These are phyloP conservation scores for Lobophora halterata DNA, from an alignment of 2,888 invertebrate genomes.

Conservation along the genomic window DNA sequence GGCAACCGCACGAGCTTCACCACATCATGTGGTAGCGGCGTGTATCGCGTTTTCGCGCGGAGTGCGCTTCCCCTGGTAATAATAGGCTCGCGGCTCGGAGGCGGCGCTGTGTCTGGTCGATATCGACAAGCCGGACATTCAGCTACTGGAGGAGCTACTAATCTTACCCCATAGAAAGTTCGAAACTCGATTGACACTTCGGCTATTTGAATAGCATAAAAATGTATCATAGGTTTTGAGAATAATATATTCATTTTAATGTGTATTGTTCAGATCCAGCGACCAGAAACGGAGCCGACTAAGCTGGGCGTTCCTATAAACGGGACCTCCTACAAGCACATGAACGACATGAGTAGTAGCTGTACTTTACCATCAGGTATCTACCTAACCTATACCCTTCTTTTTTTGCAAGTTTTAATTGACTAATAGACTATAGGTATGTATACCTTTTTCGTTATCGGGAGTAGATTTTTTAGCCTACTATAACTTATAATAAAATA, in stretches of 20 bases:
- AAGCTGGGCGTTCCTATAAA: conserved; percentile 70
- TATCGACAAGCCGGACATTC: conserved; percentile 95
- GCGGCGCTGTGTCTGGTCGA: conserved; percentile 97
- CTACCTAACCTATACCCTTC: no score
- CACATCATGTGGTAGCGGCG: no score
- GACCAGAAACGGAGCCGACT: conserved; percentile 75
- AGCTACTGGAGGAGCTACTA: conserved; percentile 97
- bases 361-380: conserved; percentile 86
- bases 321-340: conserved; percentile 68
- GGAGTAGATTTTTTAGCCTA: no score
- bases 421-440: no score
- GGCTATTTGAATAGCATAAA: no score
- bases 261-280: conserved; percentile 56
- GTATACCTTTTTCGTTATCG: no score
- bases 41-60: no score
- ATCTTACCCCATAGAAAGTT: conserved; percentile 96
- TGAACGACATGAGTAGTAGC: conserved; percentile 88
- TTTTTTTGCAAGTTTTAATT: no score
- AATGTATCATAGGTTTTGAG: background rate
- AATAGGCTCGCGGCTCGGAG: conserved; percentile 86
- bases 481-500: no score
- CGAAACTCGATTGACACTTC: no score
- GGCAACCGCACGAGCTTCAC: no score
- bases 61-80: no score
- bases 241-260: background rate